Percentiles rank a stretch among this genome's conserved stretches.
These are phyloP conservation scores for Sinopyrophorus schimmeli DNA, from an alignment of 2,888 invertebrate species.

Conservation along the genomic window DNA sequence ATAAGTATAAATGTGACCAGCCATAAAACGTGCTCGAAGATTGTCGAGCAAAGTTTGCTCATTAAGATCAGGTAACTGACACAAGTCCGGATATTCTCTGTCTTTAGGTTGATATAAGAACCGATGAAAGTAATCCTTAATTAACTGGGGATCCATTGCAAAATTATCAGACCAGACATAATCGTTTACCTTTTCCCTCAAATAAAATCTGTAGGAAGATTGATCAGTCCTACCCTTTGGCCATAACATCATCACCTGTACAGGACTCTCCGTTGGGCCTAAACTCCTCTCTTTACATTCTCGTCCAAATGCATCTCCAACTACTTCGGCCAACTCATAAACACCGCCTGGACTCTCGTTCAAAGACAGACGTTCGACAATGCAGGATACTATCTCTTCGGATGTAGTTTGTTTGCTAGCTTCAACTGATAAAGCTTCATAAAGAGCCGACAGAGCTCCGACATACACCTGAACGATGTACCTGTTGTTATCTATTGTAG, in stretches of 20 bases:
- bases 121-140: conserved; percentile 88
- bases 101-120: conserved; percentile 91
- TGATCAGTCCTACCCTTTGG: conserved; percentile 64
- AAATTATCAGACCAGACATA: conserved; percentile 86
- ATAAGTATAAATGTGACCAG: conserved; percentile 94
- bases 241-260: conserved; percentile 82
- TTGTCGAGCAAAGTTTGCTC: conserved; percentile 92
- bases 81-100: conserved; percentile 93
- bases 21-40: conserved; percentile 82
- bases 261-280: conserved; percentile 78
- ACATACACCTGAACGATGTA: conserved; percentile 86
- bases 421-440: conserved; percentile 88
- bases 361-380: conserved; percentile 72
- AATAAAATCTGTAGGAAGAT: conserved; percentile 75
- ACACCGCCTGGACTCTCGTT: conserved; percentile 62
- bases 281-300: conserved; percentile 92
- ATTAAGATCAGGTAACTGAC: conserved; percentile 93
- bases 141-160: conserved; percentile 87
- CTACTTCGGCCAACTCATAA: conserved; percentile 86
- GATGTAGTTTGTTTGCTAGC: conserved; percentile 91
- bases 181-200: conserved; percentile 83
- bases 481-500: conserved; percentile 66
- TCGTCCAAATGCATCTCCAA: conserved; percentile 82
- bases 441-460: conserved; percentile 83
- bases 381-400: conserved; percentile 88